Conservation (phyloP, 2,113 vertebrate genomes). For the Mesembrinibis cayennensis region DNA sequence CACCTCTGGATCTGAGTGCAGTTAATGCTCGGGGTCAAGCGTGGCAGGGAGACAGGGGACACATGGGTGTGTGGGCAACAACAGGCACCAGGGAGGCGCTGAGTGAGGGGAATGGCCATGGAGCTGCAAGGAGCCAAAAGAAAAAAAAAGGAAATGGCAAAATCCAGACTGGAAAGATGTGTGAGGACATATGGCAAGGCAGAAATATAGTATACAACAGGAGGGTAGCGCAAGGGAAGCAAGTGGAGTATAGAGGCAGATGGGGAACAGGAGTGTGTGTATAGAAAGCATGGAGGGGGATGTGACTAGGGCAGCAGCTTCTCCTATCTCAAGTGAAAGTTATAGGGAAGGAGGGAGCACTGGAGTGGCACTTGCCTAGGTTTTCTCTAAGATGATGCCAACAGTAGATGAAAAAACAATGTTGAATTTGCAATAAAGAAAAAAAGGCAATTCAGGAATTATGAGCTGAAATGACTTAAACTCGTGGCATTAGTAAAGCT, state of each 20-base stretch:
- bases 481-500: not conserved
- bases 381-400: not conserved
- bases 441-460: not conserved
- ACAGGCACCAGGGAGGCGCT: not conserved
- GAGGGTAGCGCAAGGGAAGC: not conserved
- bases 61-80: not conserved
- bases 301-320: not conserved
- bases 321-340: not conserved
- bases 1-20: not conserved
- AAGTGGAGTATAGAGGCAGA: not conserved
- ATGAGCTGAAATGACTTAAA: not conserved
- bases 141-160: not conserved
- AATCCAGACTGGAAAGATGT: not conserved
- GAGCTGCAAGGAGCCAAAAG: not conserved
- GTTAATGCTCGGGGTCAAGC: not conserved
- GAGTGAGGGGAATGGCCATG: not conserved
- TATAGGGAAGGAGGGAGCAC: not conserved
- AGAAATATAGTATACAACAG: not conserved
- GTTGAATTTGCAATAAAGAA: not conserved
- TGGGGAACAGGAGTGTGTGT: not conserved
- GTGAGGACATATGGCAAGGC: not conserved
- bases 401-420: not conserved
- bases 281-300: not conserved
- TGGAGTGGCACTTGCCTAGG: not conserved
- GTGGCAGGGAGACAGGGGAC: not conserved